These are phyloP conservation scores for Embidobia sp. DNA, from an alignment of 2,888 invertebrate species.

Conservation along the genomic window DNA sequence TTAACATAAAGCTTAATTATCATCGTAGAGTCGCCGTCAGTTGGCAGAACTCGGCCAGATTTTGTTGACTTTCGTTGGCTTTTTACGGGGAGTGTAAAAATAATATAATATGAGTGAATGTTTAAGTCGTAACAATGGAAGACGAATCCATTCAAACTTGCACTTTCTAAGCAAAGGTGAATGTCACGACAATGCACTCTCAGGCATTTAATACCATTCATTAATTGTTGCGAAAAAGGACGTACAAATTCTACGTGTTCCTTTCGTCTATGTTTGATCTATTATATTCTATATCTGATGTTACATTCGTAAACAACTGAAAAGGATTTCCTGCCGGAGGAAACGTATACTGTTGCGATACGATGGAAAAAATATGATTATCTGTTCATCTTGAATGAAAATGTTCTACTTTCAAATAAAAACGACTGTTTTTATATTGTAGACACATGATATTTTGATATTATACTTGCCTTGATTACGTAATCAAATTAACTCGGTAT, in stretches of 20 bases:
- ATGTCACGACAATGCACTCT: slow-evolving; percentile 59
- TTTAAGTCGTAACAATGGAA: slow-evolving; percentile 37
- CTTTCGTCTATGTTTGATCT: background rate
- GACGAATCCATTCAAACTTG: slow-evolving; percentile 53
- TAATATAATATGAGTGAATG: slow-evolving; percentile 34
- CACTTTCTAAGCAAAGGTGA: slow-evolving; percentile 63
- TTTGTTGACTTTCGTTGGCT: slow-evolving; percentile 32
- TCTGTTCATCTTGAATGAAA: slow-evolving; percentile 3
- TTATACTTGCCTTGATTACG: too few relatives aligned
- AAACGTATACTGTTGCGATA: background rate
- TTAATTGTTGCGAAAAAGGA: slow-evolving; percentile 46
- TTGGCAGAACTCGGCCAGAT: slow-evolving; percentile 27
- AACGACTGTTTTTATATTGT: background rate
- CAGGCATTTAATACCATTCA: slow-evolving; percentile 47
- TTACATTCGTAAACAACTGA: background rate
- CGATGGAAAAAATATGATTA: background rate
- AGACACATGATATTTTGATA: background rate
- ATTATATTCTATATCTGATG: slow-evolving; percentile 16
- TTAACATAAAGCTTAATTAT: slow-evolving; percentile 24
- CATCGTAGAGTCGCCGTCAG: background rate
- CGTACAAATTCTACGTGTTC: slow-evolving; percentile 1
- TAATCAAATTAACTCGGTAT: too few relatives aligned
- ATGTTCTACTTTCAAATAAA: slow-evolving; percentile 10
- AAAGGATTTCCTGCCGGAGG: slow-evolving; percentile 25
- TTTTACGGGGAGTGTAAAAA: slow-evolving; percentile 28